Evolutionary conservation across 2,113 vertebrate species (phyloP).

Genomic region (Benitochromis conjunctus): DNA sequence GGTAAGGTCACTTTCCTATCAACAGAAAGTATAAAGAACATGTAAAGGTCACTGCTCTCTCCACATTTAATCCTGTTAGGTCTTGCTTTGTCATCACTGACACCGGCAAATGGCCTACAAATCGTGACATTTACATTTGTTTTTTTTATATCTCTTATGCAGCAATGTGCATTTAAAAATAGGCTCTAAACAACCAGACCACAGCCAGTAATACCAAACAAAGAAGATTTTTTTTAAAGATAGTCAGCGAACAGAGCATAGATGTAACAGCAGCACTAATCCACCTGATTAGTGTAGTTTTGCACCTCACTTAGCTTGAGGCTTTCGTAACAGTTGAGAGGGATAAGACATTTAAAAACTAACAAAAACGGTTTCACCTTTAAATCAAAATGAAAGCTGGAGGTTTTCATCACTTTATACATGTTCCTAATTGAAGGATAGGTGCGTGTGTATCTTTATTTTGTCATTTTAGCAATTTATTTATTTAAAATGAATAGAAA

Average conservation of each 20-base stretch:
- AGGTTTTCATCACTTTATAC: neutral
- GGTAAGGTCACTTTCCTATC: slow-evolving; percentile 14
- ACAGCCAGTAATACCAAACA: neutral
- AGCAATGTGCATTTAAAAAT: neutral
- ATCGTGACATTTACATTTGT: neutral
- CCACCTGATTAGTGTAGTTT: neutral
- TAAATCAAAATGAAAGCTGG: neutral
- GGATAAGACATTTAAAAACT: neutral
- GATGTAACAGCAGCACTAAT: neutral
- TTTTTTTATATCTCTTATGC: neutral
- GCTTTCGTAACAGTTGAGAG: neutral
- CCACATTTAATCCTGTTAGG: neutral
- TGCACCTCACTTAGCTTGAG: neutral
- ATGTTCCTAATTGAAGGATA: neutral
- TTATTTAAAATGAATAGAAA: neutral
- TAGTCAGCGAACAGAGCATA: neutral
- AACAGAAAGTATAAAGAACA: neutral
- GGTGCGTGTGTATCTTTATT: neutral
- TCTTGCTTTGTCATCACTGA: neutral
- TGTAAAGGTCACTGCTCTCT: neutral
- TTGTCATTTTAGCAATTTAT: neutral
- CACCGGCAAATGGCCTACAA: neutral
- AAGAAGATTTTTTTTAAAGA: neutral
- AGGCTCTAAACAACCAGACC: neutral
- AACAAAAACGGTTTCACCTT: neutral